Evolutionary conservation across 2,113 vertebrate species (phyloP).

Genomic region (Python bivittatus): DNA sequence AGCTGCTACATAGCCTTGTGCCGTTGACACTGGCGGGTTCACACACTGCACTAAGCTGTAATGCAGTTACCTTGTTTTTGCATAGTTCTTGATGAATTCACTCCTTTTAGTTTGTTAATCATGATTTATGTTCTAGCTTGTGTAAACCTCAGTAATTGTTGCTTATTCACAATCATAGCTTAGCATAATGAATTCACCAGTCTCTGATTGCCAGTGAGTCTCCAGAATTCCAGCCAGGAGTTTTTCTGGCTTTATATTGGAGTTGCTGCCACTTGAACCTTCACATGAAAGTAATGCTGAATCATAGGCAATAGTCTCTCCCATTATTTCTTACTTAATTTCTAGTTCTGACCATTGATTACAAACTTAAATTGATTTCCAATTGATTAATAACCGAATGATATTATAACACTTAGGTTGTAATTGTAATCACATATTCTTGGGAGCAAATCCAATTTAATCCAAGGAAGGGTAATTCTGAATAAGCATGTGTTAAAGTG

Average conservation of each 20-base stretch:
- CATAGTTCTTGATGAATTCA: too few relatives aligned
- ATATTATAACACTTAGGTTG: neutral
- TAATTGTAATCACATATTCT: neutral
- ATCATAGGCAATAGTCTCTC: too few relatives aligned
- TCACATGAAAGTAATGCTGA: too few relatives aligned
- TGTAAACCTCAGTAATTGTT: too few relatives aligned
- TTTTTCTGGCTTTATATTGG: neutral
- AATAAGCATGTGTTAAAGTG: neutral
- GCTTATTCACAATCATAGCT: neutral
- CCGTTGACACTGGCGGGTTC: neutral
- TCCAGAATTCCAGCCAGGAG: neutral
- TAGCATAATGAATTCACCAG: neutral
- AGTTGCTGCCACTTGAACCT: too few relatives aligned
- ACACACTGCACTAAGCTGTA: neutral
- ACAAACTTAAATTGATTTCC: neutral
- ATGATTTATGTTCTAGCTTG: too few relatives aligned
- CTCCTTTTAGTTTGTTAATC: too few relatives aligned
- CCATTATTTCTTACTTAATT: too few relatives aligned
- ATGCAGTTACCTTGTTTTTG: neutral
- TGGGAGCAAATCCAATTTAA: neutral
- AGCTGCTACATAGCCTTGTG: neutral
- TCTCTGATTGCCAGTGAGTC: neutral
- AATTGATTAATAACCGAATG: neutral
- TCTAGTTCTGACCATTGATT: neutral
- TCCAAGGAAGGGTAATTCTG: neutral